A percentile compares a stretch with the other conserved stretches of the same genome.
These are phyloP conservation scores for Drosophila bipectinata DNA, from an alignment of 1,140 invertebrate species.

Conservation along the genomic window DNA sequence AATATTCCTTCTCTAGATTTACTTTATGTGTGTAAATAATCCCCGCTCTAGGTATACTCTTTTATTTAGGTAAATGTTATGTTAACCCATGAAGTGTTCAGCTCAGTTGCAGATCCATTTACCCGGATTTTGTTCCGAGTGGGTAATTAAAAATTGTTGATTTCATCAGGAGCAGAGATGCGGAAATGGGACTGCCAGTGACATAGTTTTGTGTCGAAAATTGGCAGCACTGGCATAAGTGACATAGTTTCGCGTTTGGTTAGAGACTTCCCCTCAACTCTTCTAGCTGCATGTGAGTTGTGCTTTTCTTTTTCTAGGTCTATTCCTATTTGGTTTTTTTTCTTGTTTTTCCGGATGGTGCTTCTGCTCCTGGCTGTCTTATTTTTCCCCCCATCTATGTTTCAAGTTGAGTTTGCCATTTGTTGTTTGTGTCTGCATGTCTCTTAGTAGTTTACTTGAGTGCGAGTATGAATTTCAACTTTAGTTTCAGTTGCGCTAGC, in stretches of 20 bases:
- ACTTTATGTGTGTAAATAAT: conserved; percentile 39
- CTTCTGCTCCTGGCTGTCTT: conserved; percentile 13
- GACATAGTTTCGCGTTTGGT: conserved; percentile 14
- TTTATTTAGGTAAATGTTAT: conserved; percentile 67
- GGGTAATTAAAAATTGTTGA: conserved; percentile 65
- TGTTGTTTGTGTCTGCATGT: conserved; percentile 49
- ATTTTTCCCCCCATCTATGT: conserved; percentile 22
- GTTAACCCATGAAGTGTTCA: conserved; percentile 74
- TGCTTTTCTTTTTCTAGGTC: neutral
- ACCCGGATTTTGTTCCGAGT: conserved; percentile 3
- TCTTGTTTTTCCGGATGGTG: conserved; percentile 3
- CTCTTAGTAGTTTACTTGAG: conserved; percentile 72
- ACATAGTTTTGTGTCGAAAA: conserved; percentile 23
- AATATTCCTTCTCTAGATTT: conserved; percentile 11
- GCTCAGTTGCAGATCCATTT: conserved; percentile 54
- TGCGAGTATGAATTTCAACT: conserved; percentile 82
- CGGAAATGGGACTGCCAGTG: conserved; percentile 26
- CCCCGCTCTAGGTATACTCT: conserved; percentile 27
- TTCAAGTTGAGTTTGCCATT: conserved; percentile 40
- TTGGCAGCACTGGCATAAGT: no score
- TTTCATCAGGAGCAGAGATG: conserved; percentile 39
- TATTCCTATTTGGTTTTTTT: conserved; percentile 6
- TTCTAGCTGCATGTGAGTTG: conserved; percentile 3
- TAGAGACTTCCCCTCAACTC: conserved; percentile 41
- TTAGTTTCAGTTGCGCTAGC: conserved; percentile 60